A percentile compares a stretch with the other conserved stretches of the same genome.
Evolutionary conservation across 2,113 vertebrate species (phyloP).

Genomic region (Dendropsophus ebraccatus): DNA sequence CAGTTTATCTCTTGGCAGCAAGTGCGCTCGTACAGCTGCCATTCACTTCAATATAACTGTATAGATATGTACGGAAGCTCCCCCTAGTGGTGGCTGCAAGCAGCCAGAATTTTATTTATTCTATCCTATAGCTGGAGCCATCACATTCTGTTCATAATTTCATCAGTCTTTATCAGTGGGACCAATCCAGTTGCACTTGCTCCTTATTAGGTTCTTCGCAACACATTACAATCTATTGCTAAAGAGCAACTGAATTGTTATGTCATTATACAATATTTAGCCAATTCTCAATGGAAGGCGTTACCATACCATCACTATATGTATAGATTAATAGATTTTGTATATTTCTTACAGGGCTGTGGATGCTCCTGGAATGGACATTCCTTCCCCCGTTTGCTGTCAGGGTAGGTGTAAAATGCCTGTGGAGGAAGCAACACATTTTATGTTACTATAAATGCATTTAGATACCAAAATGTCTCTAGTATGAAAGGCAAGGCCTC

Average conservation of each 20-base stretch:
- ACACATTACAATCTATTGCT: neutral
- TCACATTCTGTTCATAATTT: too few species aligned
- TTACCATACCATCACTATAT: neutral
- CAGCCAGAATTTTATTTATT: too few species aligned
- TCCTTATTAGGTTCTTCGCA: neutral
- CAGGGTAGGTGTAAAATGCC: conserved; percentile 68
- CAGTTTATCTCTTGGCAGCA: neutral
- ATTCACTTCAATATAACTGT: neutral
- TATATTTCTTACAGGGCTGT: conserved; percentile 74
- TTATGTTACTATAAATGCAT: neutral
- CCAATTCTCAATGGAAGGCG: neutral
- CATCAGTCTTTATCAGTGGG: too few species aligned
- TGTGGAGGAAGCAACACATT: conserved; percentile 44
- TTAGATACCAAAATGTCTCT: too few species aligned
- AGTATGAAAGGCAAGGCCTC: too few species aligned
- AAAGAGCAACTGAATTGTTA: neutral
- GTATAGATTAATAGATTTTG: too few species aligned
- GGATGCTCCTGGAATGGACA: conserved; percentile 76
- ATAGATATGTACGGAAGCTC: neutral
- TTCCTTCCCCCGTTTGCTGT: conserved; percentile 70
- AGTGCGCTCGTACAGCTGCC: neutral
- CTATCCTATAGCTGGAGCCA: too few species aligned
- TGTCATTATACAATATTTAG: neutral
- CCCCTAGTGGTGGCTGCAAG: neutral
- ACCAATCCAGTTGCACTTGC: neutral